Conservation (phyloP, 2,797 vertebrate species). For the Falco berigora region DNA sequence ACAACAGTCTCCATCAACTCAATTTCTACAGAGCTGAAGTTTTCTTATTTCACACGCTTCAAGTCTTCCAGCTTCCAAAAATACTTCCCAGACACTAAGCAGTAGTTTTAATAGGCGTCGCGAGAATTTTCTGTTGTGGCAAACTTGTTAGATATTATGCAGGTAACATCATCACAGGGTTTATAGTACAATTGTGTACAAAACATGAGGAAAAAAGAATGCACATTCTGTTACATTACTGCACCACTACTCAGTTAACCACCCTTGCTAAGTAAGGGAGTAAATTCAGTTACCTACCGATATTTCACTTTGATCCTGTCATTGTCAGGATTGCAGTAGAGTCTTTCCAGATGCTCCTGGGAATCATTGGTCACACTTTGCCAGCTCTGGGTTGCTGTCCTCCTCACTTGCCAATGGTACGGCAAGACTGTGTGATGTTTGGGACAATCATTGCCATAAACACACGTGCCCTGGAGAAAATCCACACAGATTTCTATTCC, state of each 20-base stretch:
- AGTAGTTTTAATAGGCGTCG: not conserved
- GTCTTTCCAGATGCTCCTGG: conserved; percentile 97
- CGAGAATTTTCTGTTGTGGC: not conserved
- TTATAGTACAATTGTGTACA: not conserved
- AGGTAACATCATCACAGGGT: not conserved
- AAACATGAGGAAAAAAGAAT: not conserved
- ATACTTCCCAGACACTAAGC: not conserved
- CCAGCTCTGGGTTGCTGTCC: conserved; percentile 83
- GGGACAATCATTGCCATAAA: conserved; percentile 90
- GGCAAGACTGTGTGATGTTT: conserved; percentile 94
- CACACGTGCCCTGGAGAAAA: conserved; percentile 91
- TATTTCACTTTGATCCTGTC: conserved; percentile 91
- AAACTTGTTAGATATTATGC: not conserved
- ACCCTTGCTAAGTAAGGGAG: not conserved
- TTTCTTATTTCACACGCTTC: not conserved
- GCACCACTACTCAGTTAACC: not conserved
- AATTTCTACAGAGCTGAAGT: not conserved
- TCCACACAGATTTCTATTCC: conserved; percentile 91
- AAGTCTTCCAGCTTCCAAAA: not conserved
- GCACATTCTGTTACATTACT: not conserved
- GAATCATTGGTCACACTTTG: conserved; percentile 93
- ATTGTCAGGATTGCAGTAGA: conserved; percentile 99
- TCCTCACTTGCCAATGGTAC: conserved; percentile 95
- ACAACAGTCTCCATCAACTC: not conserved
- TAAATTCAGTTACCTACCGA: conserved; percentile 80